Evolutionary conservation across 1,140 invertebrate genomes (phyloP).

Genomic region (Bombus turneri): DNA sequence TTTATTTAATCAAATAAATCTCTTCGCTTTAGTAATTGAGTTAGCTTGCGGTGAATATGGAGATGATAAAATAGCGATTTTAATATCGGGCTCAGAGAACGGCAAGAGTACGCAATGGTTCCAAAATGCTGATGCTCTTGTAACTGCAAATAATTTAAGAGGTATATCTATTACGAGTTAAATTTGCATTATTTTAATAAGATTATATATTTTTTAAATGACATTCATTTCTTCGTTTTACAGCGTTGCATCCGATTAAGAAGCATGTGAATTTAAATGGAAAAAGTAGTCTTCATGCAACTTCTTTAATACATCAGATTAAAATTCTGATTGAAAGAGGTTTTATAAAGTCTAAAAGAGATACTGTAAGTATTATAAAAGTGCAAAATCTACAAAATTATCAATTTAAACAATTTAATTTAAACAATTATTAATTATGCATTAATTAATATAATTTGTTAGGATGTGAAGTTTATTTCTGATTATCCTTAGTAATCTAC

Average conservation of each 20-base stretch:
- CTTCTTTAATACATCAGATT: slow-evolving; percentile 87
- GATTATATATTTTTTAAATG: not conserved
- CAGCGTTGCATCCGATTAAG: slow-evolving; percentile 62
- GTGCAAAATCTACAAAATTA: not conserved
- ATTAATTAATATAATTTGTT: no score
- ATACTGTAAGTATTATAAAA: slow-evolving; percentile 83
- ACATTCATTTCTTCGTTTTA: not conserved
- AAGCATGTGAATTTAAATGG: slow-evolving; percentile 2
- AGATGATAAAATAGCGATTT: slow-evolving; percentile 87
- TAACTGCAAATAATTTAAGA: slow-evolving; percentile 83
- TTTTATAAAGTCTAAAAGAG: slow-evolving; percentile 88
- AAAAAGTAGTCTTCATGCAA: slow-evolving; percentile 85
- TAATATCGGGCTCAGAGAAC: slow-evolving; percentile 89
- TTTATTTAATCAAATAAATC: not conserved
- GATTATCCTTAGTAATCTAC: not conserved
- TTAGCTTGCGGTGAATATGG: slow-evolving; percentile 95
- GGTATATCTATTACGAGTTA: slow-evolving; percentile 68
- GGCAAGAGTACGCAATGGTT: slow-evolving; percentile 88
- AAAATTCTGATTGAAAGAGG: slow-evolving; percentile 87
- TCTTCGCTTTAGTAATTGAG: slow-evolving; percentile 88
- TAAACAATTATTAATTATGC: no score
- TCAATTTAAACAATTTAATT: not conserved
- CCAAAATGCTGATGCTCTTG: slow-evolving; percentile 82
- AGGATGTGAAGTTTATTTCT: not conserved
- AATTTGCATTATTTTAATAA: not conserved